A percentile compares a stretch with the other conserved stretches of the same genome.
phyloP scores from a whole-genome alignment of 2,797 vertebrate species.

The Tenualosa thibaudeaui region DNA sequence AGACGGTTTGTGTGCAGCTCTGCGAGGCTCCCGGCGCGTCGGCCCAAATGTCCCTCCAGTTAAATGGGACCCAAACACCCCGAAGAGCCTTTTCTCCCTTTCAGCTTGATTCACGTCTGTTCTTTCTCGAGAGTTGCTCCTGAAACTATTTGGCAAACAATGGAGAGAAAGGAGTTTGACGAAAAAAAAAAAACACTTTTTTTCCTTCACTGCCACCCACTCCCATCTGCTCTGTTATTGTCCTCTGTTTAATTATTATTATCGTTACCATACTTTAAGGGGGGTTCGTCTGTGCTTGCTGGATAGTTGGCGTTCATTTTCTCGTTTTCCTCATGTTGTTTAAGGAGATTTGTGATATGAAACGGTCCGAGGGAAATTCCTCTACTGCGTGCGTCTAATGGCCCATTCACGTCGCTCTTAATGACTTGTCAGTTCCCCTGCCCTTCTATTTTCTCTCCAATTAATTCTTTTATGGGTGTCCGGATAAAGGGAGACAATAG shows the following conservation, averaged over 20 bases:
- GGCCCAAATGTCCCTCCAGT: conserved; percentile 67
- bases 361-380: conserved; percentile 71
- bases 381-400: conserved; percentile 85
- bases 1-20: conserved; percentile 66
- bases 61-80: conserved; percentile 74
- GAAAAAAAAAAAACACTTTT: conserved; percentile 76
- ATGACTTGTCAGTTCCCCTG: conserved; percentile 95
- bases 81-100: conserved; percentile 71
- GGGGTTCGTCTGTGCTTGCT: conserved; percentile 64
- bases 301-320: conserved; percentile 70
- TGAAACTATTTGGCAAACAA: conserved; percentile 81
- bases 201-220: conserved; percentile 74
- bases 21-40: conserved; percentile 61
- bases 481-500: conserved; percentile 96
- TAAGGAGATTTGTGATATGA: conserved; percentile 71
- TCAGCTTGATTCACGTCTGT: conserved; percentile 72
- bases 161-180: conserved; percentile 62
- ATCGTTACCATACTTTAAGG: conserved; percentile 71
- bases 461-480: conserved; percentile 98
- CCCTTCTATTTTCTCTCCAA: conserved; percentile 99
- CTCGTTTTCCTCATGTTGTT: conserved; percentile 66
- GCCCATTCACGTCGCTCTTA: conserved; percentile 88
- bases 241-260: conserved; percentile 75
- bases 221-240: conserved; percentile 81
- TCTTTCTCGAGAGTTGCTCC: conserved; percentile 80